These are phyloP conservation scores for Ormyrus rosae DNA, from an alignment of 2,888 invertebrate genomes.

Conservation along the genomic window DNA sequence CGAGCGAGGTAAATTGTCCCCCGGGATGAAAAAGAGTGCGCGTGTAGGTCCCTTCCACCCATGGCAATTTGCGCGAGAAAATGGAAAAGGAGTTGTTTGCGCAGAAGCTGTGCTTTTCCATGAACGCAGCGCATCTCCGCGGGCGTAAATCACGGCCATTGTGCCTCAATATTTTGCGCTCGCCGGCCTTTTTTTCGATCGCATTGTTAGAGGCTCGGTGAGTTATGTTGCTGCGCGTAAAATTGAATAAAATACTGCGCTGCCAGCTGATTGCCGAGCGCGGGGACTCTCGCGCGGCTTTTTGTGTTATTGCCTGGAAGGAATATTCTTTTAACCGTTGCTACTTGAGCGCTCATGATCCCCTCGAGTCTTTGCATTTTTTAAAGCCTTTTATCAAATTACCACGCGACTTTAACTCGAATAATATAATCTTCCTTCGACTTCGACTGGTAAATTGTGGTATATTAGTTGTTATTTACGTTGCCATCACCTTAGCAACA, in stretches of 20 bases:
- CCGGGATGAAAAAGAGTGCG: background rate
- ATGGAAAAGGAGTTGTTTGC: conserved; percentile 18
- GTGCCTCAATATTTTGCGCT: conserved; percentile 4
- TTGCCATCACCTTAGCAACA: no score
- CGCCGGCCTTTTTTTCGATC: background rate
- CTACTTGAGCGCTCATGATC: no score
- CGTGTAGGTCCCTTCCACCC: background rate
- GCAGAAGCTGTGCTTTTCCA: conserved; percentile 22
- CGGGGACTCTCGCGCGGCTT: no score
- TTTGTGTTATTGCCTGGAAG: no score
- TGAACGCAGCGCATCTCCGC: conserved; percentile 14
- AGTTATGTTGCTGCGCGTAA: conserved; percentile 2
- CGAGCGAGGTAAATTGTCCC: conserved; percentile 4
- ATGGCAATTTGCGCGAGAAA: conserved; percentile 18
- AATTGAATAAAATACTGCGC: conserved; percentile 6
- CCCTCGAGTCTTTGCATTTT: no score
- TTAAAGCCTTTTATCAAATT: no score
- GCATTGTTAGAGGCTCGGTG: background rate
- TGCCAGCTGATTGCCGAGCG: no score
- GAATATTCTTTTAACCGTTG: no score
- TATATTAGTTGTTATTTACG: no score
- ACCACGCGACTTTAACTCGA: no score
- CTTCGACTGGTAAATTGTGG: no score
- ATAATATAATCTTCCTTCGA: no score
- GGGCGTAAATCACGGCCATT: background rate